Base-by-base conservation (phyloP, 2,888 invertebrate genomes). In the Nephrocerus scutellatus region DNA sequence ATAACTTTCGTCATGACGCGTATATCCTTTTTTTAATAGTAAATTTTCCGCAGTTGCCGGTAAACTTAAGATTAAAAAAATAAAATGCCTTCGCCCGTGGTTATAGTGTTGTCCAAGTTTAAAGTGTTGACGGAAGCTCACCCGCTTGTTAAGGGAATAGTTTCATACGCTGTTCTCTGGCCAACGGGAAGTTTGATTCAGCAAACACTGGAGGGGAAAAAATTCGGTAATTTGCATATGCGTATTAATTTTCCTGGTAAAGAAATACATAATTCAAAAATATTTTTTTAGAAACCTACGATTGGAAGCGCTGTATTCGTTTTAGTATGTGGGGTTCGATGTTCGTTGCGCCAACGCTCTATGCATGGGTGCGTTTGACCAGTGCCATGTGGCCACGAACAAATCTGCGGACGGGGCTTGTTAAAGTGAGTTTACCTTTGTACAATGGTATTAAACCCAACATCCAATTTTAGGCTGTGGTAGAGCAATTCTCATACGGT, bases 271-370 rank as follows among this genome's bases (percentile, higher is more conserved):
- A 20, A 29, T 10, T 19, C 21, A 19, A 16, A 29, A 22, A 18
- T 30, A 6, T 15, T 16, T 16, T 30, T 15, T 21, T 29, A 73
- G 76, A 69, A 38, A 72, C 66, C 46, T 80, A 76, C 58, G 81
- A 82, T 54, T 81, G 79, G 77, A 72, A 66, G 59, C 75, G 82
- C 60, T 77, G 79, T 48, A 63, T 78, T 34, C 73, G 85, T 46
- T 89, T 80, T 68, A 77, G 83, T 55, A 51, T 86, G 25, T 87
- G 81, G 61, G 88, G 87, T 10, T 77, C 80, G 5, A 74, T 82
- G 39, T 84, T 80, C 63, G 84, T 84, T 21, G 88, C 87, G 4
- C 88, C 88, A 13, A 80, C 84, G 5, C 66, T 88, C 1, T 86
- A 84, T 57, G 74, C 75, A 30, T 88, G 88, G 88, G 71, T 90